Conservation (phyloP, 2,113 vertebrate species). For the Misgurnus anguillicaudatus region DNA sequence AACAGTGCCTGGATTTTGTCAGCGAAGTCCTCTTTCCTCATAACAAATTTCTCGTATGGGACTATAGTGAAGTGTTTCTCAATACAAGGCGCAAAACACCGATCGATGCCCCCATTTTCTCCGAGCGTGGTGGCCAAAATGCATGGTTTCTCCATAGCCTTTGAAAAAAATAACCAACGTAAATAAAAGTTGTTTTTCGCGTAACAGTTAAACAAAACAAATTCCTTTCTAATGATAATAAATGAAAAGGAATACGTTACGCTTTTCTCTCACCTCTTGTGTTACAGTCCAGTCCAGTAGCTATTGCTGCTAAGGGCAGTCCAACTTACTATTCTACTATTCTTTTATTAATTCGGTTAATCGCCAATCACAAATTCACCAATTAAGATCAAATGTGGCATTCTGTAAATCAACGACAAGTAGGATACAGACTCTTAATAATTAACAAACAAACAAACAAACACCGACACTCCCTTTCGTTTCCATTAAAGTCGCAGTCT, state of each 20-base stretch:
- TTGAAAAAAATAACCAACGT: neutral
- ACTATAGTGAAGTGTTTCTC: conserved; percentile 75
- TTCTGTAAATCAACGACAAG: conserved; percentile 1
- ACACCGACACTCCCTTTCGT: no score
- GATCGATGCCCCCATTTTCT: conserved; percentile 58
- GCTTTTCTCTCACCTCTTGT: conserved; percentile 10
- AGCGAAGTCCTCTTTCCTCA: conserved; percentile 63
- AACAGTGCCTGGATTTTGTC: conserved; percentile 72
- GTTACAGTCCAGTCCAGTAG: neutral
- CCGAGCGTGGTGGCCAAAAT: conserved; percentile 67
- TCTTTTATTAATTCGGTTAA: conserved; percentile 13
- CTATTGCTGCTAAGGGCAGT: no score
- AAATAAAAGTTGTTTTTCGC: neutral
- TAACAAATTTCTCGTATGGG: conserved; percentile 68
- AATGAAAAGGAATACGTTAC: no score
- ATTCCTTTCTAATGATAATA: no score
- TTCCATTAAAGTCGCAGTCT: neutral
- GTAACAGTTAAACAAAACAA: no score
- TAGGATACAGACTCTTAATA: neutral
- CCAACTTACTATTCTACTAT: no score
- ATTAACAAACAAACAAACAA: neutral
- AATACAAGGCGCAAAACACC: conserved; percentile 60
- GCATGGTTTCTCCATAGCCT: conserved; percentile 64
- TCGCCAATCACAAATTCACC: neutral
- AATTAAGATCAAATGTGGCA: conserved; percentile 9